Evolutionary conservation across 2,888 invertebrate species (phyloP).

Genomic region (Carabus problematicus): DNA sequence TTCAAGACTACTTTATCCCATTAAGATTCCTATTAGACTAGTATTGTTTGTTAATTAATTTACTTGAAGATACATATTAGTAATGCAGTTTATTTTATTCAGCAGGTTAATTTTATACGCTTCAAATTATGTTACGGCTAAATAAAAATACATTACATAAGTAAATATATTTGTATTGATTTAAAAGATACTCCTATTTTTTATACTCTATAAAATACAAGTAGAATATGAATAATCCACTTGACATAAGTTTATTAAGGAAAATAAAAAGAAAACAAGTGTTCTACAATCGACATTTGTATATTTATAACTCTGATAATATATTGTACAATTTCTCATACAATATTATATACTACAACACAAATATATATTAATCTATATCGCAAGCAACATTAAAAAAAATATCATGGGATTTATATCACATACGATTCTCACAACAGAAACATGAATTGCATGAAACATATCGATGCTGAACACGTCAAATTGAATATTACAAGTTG

Average conservation of each 20-base stretch:
- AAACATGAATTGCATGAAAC: constrained; percentile 40
- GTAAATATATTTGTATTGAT: constrained; percentile 9
- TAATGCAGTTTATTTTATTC: constrained; percentile 28
- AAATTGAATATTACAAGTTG: constrained; percentile 26
- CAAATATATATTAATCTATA: constrained; percentile 39
- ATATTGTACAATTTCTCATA: constrained; percentile 33
- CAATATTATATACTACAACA: constrained; percentile 36
- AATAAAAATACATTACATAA: constrained; percentile 22
- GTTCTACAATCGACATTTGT: constrained; percentile 31
- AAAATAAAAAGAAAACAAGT: constrained; percentile 5
- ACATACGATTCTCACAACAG: constrained; percentile 40
- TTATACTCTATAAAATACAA: too few relatives aligned
- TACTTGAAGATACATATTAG: constrained; percentile 13
- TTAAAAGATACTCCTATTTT: too few relatives aligned
- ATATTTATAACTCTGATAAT: constrained; percentile 39
- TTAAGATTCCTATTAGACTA: constrained; percentile 28
- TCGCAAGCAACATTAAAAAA: constrained; percentile 44
- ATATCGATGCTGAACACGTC: constrained; percentile 29
- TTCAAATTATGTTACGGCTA: constrained; percentile 31
- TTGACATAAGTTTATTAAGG: background rate
- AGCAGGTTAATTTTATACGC: constrained; percentile 15
- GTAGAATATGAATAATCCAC: too few relatives aligned
- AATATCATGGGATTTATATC: constrained; percentile 43
- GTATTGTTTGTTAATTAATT: constrained; percentile 29
- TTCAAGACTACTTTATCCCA: constrained; percentile 11